These are phyloP conservation scores for Scaptomyza tumidula DNA, from an alignment of 2,888 invertebrate species.

Conservation along the genomic window DNA sequence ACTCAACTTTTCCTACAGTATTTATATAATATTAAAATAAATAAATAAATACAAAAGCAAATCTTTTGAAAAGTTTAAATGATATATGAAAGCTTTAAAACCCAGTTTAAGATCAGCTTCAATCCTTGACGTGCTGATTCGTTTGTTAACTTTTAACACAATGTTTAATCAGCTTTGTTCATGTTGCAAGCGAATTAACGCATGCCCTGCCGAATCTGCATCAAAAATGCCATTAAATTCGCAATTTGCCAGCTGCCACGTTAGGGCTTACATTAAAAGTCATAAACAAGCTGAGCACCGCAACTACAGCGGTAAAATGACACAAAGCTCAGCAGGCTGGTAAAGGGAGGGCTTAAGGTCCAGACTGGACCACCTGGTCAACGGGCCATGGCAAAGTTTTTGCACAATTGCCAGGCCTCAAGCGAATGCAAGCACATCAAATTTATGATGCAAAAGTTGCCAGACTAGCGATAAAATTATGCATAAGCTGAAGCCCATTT, in stretches of 20 bases:
- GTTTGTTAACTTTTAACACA: conserved; percentile 10
- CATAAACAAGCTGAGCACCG: conserved; percentile 43
- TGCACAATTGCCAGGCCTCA: conserved; percentile 43
- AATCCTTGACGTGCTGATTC: conserved; percentile 27
- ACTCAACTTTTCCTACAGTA: no score
- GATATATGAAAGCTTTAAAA: neutral
- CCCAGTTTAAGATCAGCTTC: neutral
- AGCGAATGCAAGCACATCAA: conserved; percentile 54
- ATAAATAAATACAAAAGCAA: no score
- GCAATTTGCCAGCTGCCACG: conserved; percentile 36
- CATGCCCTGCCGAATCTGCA: conserved; percentile 85
- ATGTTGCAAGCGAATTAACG: conserved; percentile 26
- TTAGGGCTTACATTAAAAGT: conserved; percentile 54
- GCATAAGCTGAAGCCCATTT: conserved; percentile 72
- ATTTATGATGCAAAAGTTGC: conserved; percentile 75
- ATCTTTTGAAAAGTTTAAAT: no score
- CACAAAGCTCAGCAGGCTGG: conserved; percentile 49
- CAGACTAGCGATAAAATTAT: conserved; percentile 67
- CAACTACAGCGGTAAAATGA: conserved; percentile 4
- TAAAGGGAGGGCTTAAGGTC: conserved; percentile 66
- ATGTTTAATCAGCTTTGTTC: conserved; percentile 25
- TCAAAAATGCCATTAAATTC: conserved; percentile 65
- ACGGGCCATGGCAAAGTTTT: conserved; percentile 32
- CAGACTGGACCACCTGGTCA: conserved; percentile 26
- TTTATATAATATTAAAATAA: no score